Evolutionary conservation across 2,888 invertebrate species (phyloP).

Genomic region (Notocelia uddmanniana): DNA sequence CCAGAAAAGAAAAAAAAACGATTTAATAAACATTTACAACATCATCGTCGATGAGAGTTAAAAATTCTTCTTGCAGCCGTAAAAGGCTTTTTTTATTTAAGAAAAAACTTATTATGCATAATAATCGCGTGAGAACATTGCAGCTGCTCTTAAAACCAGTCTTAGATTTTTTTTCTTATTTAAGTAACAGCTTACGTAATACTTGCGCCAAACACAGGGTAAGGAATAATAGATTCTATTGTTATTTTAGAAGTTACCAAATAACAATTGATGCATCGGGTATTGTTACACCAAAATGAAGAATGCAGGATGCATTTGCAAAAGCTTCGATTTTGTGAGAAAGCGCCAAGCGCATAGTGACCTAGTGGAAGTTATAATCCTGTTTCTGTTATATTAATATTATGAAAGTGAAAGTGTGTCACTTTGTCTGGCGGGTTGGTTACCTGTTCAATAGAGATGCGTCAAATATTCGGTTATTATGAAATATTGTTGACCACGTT

Average conservation of each 20-base stretch:
- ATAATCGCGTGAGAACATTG: not conserved
- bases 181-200: not conserved
- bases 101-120: not conserved
- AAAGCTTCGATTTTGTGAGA: slow-evolving; percentile 28
- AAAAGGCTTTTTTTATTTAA: not conserved
- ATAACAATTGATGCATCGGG: slow-evolving; percentile 24
- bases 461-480: too few species aligned
- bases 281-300: slow-evolving; percentile 21
- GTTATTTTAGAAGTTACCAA: slow-evolving; percentile 1
- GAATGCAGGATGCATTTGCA: slow-evolving; percentile 13
- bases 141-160: not conserved
- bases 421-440: too few species aligned
- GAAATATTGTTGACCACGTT: too few species aligned
- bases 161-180: not conserved
- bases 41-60: too few species aligned
- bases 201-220: not conserved
- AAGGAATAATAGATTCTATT: slow-evolving; percentile 3
- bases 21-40: too few species aligned
- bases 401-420: too few species aligned
- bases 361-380: not conserved
- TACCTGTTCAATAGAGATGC: too few species aligned
- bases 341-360: not conserved
- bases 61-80: too few species aligned
- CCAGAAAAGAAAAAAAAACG: too few species aligned
- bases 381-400: not conserved